Conservation (phyloP, 2,888 invertebrate genomes). For the Loripinus fragilis region DNA sequence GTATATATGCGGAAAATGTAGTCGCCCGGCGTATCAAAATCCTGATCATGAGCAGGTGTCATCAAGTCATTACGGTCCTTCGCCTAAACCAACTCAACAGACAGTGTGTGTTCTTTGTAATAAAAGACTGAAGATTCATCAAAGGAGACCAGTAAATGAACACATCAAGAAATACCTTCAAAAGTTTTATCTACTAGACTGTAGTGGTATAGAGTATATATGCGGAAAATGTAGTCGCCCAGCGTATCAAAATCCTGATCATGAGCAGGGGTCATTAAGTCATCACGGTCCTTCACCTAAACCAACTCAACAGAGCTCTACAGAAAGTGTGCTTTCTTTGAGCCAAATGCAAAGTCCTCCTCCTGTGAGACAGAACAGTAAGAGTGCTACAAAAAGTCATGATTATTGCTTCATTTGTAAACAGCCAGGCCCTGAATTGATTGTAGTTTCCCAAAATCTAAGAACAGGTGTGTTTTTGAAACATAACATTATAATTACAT, state of each 20-base stretch:
- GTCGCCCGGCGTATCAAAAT: neutral
- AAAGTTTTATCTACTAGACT: neutral
- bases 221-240: neutral
- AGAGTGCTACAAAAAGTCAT: conserved; percentile 22
- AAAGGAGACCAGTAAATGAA: neutral
- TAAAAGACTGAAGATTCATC: conserved; percentile 4
- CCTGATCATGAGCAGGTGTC: neutral
- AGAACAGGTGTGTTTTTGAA: neutral
- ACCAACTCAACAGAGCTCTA: too few relatives aligned
- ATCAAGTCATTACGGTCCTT: neutral
- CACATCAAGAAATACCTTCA: neutral
- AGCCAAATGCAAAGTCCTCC: conserved; percentile 17
- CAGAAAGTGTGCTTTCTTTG: too few relatives aligned
- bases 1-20: neutral
- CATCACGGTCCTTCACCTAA: too few relatives aligned
- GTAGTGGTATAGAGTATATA: neutral
- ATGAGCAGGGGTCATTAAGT: neutral
- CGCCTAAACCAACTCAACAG: too few relatives aligned
- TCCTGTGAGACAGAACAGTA: conserved; percentile 11
- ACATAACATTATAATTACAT: conserved; percentile 17
- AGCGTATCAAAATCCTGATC: neutral
- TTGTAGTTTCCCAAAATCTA: conserved; percentile 3
- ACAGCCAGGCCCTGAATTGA: conserved; percentile 26
- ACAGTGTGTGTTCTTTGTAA: conserved; percentile 5
- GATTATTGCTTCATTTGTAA: conserved; percentile 29